phyloP scores from a whole-genome alignment of 1,140 invertebrate species.

The Macrotrachela quadricornifera region DNA sequence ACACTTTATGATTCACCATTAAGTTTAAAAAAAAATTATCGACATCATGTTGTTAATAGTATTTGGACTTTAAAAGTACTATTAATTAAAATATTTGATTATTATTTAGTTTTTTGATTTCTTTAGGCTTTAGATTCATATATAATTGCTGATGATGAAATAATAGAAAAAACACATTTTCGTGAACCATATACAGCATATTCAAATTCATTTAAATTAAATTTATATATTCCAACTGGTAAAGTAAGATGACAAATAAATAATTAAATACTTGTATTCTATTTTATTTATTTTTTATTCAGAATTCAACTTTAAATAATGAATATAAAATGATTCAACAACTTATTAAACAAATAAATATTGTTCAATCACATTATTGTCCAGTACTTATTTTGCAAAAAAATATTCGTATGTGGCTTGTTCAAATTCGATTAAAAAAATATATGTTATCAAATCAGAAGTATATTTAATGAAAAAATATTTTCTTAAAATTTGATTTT shows the following conservation, averaged over 20 bases:
- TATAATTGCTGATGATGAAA: conserved; percentile 29
- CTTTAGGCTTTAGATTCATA: conserved; percentile 21
- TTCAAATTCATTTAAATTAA: neutral
- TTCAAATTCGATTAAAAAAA: neutral
- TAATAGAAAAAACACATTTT: conserved; percentile 28
- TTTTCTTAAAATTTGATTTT: too few species aligned
- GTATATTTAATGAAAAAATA: neutral
- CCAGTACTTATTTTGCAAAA: conserved; percentile 26
- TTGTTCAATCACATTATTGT: conserved; percentile 20
- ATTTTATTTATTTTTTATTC: conserved; percentile 2
- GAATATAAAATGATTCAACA: conserved; percentile 10
- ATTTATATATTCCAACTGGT: too few species aligned
- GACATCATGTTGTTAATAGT: conserved; percentile 7
- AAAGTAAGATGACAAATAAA: neutral
- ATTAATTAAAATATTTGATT: too few species aligned
- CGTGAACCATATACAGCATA: conserved; percentile 16
- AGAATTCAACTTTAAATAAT: conserved; percentile 13
- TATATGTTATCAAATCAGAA: neutral
- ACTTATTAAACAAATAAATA: conserved; percentile 13
- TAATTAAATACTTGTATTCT: neutral
- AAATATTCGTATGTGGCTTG: conserved; percentile 16
- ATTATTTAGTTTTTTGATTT: neutral
- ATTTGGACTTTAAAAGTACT: conserved; percentile 1
- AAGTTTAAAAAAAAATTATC: conserved; percentile 14
- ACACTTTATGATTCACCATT: conserved; percentile 27